Percentiles rank a stretch among this genome's conserved stretches.
These are phyloP conservation scores for Maccullochella peelii DNA, from an alignment of 2,113 vertebrate species.

Conservation along the genomic window DNA sequence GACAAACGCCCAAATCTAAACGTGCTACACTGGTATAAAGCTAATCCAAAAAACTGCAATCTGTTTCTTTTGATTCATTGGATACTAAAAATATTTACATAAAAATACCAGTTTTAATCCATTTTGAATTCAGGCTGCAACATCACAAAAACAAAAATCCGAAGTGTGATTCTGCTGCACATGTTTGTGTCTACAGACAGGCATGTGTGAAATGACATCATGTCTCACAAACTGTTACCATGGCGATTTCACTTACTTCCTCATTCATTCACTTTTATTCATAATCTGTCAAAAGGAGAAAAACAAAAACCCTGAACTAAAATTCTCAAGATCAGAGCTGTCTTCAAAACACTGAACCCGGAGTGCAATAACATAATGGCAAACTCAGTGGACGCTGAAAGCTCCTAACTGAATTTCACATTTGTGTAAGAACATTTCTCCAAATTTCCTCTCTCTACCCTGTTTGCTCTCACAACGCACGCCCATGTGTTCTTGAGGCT, in stretches of 20 bases:
- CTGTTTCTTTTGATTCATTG: not conserved
- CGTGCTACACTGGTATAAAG: no score
- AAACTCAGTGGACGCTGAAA: not conserved
- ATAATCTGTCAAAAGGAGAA: not conserved
- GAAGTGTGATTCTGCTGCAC: not conserved
- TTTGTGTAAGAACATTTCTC: not conserved
- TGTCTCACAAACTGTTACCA: conserved; percentile 7
- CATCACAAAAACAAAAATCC: not conserved
- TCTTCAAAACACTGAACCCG: not conserved
- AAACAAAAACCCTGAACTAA: not conserved
- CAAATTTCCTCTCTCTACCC: not conserved
- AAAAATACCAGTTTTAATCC: not conserved
- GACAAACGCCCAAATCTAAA: not conserved
- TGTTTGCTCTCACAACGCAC: not conserved
- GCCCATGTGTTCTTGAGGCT: conserved; percentile 6
- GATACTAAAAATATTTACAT: not conserved
- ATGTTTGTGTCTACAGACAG: not conserved
- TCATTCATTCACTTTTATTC: conserved; percentile 12
- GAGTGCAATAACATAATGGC: not conserved
- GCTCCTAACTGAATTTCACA: not conserved
- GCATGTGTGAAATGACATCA: not conserved
- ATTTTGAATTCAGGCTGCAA: not conserved
- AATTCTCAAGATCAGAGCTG: not conserved
- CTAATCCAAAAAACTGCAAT: not conserved
- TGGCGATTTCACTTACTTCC: conserved; percentile 18